Conservation (phyloP, 2,797 vertebrate species). For the Pipistrellus kuhlii region DNA sequence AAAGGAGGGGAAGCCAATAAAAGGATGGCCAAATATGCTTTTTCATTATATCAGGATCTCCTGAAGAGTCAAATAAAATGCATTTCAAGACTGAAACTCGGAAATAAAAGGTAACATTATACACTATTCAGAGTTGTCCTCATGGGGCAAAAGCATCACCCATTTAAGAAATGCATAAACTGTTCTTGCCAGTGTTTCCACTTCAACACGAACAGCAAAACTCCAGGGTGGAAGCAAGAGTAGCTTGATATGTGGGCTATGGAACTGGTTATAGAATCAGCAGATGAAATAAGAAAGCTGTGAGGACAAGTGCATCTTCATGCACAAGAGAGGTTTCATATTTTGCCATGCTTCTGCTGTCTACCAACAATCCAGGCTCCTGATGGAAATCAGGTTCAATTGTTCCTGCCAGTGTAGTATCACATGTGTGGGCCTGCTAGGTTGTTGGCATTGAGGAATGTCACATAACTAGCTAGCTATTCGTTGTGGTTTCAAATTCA, state of each 20-base stretch:
- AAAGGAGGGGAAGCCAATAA: neutral
- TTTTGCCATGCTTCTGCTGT: neutral
- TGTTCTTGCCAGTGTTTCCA: neutral
- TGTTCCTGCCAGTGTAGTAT: neutral
- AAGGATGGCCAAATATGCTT: neutral
- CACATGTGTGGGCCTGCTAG: neutral
- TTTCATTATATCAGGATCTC: neutral
- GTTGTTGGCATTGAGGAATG: neutral
- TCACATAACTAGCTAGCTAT: neutral
- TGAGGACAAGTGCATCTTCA: neutral
- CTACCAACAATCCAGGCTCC: neutral
- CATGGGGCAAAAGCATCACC: neutral
- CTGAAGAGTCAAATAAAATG: neutral
- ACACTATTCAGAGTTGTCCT: neutral
- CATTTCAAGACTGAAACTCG: neutral
- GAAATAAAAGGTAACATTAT: neutral
- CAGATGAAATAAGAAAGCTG: neutral
- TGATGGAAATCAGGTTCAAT: neutral
- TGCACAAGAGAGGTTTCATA: neutral
- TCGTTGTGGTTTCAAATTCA: neutral
- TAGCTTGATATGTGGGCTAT: rapidly evolving
- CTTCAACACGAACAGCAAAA: neutral
- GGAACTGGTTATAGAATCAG: neutral
- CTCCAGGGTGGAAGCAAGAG: neutral
- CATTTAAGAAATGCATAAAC: neutral